These are phyloP conservation scores for Callosobruchus maculatus DNA, from an alignment of 2,888 invertebrate species.

Conservation along the genomic window DNA sequence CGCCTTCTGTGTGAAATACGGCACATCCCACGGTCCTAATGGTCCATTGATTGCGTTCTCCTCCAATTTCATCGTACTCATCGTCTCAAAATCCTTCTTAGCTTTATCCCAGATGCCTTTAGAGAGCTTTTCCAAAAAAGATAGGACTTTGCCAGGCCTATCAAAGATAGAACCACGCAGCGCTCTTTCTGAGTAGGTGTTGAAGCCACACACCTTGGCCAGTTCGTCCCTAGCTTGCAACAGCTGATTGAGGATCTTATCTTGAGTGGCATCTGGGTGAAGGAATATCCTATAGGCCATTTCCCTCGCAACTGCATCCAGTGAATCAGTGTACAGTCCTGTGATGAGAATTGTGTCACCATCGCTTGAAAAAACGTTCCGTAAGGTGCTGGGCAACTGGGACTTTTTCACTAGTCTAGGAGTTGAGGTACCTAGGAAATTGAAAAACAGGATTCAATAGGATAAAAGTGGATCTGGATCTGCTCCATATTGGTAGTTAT, in stretches of 20 bases:
- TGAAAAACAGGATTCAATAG: too few species aligned
- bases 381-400: conserved; percentile 66
- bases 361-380: conserved; percentile 67
- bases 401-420: conserved; percentile 65
- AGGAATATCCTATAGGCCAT: conserved; percentile 84
- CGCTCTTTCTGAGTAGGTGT: conserved; percentile 84
- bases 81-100: conserved; percentile 67
- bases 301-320: conserved; percentile 76
- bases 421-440: conserved; percentile 51
- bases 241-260: conserved; percentile 67
- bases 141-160: conserved; percentile 70
- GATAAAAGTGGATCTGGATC: too few species aligned
- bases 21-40: conserved; percentile 80
- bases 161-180: conserved; percentile 85
- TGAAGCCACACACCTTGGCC: conserved; percentile 85
- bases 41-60: conserved; percentile 29
- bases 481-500: too few species aligned
- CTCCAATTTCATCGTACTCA: conserved; percentile 70
- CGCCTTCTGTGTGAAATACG: conserved; percentile 75
- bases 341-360: conserved; percentile 68
- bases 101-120: conserved; percentile 68
- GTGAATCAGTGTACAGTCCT: conserved; percentile 80
- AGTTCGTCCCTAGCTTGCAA: conserved; percentile 73
- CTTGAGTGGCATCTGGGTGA: conserved; percentile 74
- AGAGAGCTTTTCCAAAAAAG: conserved; percentile 76